Conservation (phyloP, 2,797 vertebrate species). For the Onychomys torridus region DNA sequence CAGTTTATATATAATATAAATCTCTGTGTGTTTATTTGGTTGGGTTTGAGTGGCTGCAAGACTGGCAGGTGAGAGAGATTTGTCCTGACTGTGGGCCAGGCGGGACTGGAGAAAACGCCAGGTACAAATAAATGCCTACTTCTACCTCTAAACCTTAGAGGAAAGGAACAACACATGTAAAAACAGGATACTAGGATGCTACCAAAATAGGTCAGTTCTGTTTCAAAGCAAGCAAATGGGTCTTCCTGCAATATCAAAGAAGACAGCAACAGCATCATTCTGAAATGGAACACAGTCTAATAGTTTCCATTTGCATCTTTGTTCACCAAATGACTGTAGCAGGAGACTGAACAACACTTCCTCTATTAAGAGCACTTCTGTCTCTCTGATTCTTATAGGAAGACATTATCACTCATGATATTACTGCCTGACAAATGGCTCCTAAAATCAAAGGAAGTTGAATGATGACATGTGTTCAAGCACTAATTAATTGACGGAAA, state of each 20-base stretch:
- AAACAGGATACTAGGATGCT: background rate
- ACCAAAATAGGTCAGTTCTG: background rate
- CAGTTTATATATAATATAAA: too few relatives aligned
- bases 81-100: too few relatives aligned
- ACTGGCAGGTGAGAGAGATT: too few relatives aligned
- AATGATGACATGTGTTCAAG: background rate
- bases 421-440: background rate
- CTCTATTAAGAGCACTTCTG: background rate
- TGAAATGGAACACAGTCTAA: background rate
- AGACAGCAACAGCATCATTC: background rate
- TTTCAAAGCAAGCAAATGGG: background rate
- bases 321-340: background rate
- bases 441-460: slow-evolving; percentile 44
- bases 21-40: too few relatives aligned
- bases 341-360: background rate
- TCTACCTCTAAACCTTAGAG: background rate
- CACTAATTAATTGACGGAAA: background rate
- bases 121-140: background rate
- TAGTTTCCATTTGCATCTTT: background rate
- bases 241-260: background rate
- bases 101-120: too few relatives aligned
- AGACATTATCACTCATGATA: background rate
- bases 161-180: background rate
- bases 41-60: too few relatives aligned
- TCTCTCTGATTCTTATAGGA: background rate